Evolutionary conservation across 2,888 invertebrate species (phyloP).

Genomic region (Orthonychiurus folsomi): DNA sequence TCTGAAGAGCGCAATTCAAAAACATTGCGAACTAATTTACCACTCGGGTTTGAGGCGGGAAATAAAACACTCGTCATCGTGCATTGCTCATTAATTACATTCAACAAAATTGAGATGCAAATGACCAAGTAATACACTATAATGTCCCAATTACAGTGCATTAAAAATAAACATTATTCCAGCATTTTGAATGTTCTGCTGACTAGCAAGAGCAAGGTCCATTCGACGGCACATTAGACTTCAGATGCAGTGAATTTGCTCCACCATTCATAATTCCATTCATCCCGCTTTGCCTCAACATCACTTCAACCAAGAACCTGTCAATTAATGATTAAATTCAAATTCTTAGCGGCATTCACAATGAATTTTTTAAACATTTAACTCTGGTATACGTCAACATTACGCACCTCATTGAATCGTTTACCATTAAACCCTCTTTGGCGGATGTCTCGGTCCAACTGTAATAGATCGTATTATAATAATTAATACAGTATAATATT

Average conservation of each 20-base stretch:
- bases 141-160: too few relatives aligned
- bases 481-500: too few relatives aligned
- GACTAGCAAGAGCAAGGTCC: slow-evolving; percentile 25
- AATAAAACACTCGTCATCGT: too few relatives aligned
- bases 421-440: slow-evolving; percentile 53
- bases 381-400: background rate
- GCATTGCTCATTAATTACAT: too few relatives aligned
- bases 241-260: slow-evolving; percentile 24
- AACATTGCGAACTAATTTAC: too few relatives aligned
- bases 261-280: slow-evolving; percentile 27
- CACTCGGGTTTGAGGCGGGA: too few relatives aligned
- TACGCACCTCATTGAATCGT: slow-evolving; percentile 50
- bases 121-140: too few relatives aligned
- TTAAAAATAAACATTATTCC: too few relatives aligned
- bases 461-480: too few relatives aligned
- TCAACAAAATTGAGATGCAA: too few relatives aligned
- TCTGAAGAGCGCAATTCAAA: too few relatives aligned
- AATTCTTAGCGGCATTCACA: slow-evolving; percentile 4
- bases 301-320: slow-evolving; percentile 45
- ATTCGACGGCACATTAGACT: slow-evolving; percentile 25
- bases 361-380: background rate
- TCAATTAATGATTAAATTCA: slow-evolving; percentile 2
- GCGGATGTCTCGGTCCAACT: slow-evolving; percentile 53
- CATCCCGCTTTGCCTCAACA: slow-evolving; percentile 43
- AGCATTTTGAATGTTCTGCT: too few relatives aligned